These are phyloP conservation scores for Polyploca ridens DNA, from an alignment of 2,888 invertebrate genomes.

Conservation along the genomic window DNA sequence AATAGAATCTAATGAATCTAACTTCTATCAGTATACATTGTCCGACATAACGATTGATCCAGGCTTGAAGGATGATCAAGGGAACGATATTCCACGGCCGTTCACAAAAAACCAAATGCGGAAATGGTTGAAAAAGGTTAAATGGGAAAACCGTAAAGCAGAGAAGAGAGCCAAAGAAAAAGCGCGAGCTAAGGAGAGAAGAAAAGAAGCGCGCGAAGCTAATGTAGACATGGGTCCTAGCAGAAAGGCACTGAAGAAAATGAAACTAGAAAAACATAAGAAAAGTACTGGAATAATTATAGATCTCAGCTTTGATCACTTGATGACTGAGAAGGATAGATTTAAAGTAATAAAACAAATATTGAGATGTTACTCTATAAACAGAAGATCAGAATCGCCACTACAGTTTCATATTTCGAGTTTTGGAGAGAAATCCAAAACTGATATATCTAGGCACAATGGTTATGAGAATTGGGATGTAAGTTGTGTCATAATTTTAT, in stretches of 20 bases:
- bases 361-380: slow-evolving; percentile 94
- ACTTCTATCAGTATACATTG: slow-evolving; percentile 64
- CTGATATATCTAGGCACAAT: slow-evolving; percentile 91
- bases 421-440: slow-evolving; percentile 89
- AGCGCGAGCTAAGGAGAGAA: slow-evolving; percentile 88
- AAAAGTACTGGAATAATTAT: slow-evolving; percentile 91
- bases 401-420: slow-evolving; percentile 93
- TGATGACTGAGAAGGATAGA: slow-evolving; percentile 96
- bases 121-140: slow-evolving; percentile 87
- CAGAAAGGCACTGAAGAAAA: slow-evolving; percentile 91
- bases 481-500: slow-evolving; percentile 56
- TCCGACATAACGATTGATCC: slow-evolving; percentile 74
- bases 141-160: slow-evolving; percentile 89
- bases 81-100: slow-evolving; percentile 73
- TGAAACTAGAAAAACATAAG: slow-evolving; percentile 87
- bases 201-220: slow-evolving; percentile 87
- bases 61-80: slow-evolving; percentile 75
- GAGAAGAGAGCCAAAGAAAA: slow-evolving; percentile 90
- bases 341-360: slow-evolving; percentile 96
- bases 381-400: slow-evolving; percentile 91
- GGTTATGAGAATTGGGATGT: slow-evolving; percentile 98
- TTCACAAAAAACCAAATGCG: slow-evolving; percentile 87
- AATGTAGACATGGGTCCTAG: slow-evolving; percentile 91
- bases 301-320: slow-evolving; percentile 95
- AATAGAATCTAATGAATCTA: slow-evolving; percentile 34